Conservation (phyloP, 1,140 invertebrate genomes). For the Neuroterus valhalla region DNA sequence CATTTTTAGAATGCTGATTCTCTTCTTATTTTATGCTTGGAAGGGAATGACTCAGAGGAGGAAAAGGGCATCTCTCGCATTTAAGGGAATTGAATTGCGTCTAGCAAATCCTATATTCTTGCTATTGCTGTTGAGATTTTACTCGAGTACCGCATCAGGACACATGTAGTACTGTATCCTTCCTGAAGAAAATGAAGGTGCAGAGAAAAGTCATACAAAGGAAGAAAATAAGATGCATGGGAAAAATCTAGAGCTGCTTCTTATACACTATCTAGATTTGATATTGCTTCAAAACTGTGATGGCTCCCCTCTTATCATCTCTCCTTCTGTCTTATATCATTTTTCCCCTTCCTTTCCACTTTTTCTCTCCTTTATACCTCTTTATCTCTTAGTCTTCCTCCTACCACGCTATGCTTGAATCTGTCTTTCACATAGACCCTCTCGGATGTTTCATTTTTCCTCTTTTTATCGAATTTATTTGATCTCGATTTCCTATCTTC, state of each 20-base stretch:
- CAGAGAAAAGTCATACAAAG: slow-evolving; percentile 5
- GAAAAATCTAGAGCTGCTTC: slow-evolving; percentile 2
- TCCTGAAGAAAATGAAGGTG: slow-evolving; percentile 10
- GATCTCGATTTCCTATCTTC: too few species aligned
- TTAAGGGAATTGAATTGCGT: slow-evolving; percentile 37
- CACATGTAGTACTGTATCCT: not conserved
- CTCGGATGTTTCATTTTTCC: too few species aligned
- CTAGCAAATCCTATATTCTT: slow-evolving; percentile 28
- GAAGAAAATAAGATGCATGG: slow-evolving; percentile 21
- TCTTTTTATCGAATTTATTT: too few species aligned
- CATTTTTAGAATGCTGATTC: not conserved
- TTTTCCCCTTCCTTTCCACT: too few species aligned
- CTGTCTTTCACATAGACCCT: too few species aligned
- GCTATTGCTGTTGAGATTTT: slow-evolving; percentile 18
- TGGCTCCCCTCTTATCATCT: too few species aligned
- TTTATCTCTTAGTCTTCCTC: too few species aligned
- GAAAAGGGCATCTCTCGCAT: slow-evolving; percentile 33
- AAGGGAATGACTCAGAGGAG: slow-evolving; percentile 9
- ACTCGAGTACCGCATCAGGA: not conserved
- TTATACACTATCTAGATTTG: slow-evolving; percentile 9
- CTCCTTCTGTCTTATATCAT: too few species aligned
- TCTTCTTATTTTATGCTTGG: not conserved
- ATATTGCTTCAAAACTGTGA: too few species aligned
- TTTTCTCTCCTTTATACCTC: too few species aligned
- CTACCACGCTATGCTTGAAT: too few species aligned